Evolutionary conservation across 2,888 invertebrate species (phyloP), one percentile per base, ranked within the genome.

Genomic region (Alsophila aescularia): DNA sequence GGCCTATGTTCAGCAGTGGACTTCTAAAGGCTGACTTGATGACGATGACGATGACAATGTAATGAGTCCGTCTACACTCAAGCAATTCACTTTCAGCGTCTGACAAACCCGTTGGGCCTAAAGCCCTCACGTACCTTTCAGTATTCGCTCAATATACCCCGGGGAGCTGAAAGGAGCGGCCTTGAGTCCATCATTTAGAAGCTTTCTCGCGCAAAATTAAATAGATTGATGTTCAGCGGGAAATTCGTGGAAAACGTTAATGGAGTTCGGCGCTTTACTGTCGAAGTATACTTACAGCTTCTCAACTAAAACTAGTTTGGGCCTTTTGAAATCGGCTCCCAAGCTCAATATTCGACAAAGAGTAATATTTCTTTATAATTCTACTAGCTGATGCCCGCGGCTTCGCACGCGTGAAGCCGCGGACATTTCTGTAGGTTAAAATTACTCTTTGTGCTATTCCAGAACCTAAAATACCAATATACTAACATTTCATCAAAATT

Each of bases 131-230:
- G 15, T 15, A 16, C 27, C 42, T 43, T 37, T 32, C 32, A 51
- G 32, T 24, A 8, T 21, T 35, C 15, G 27, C 16, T 42, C 34
- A 42, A 34, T 41, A 35, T 34, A 35, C 15, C 41, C 42, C 29
- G 8, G 24, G 40, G 3, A 21, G 31, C 24, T 39, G 36, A 21
- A 24, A 32, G 24, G 43, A 44, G 15, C 32, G 44, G 13, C 44
- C 39, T 40, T 40, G 44, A 44, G 34, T 27, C 24, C 24, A 31
- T 51, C 8, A 34, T 52, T 44, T 44, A 6, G 36, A 18, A 16
- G 42, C 44, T 35, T 34, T 29, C 35, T 27, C 13, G 16, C 39
- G 32, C 15, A 24, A 44, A 43, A 39, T 34, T 12, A 13, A 16
- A 32, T 44, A 16, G 32, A 37, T 37, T 50, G 21, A 39, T 24